Evolutionary conservation across 1,140 invertebrate species (phyloP).

Genomic region (Tetragnatha versicolor): DNA sequence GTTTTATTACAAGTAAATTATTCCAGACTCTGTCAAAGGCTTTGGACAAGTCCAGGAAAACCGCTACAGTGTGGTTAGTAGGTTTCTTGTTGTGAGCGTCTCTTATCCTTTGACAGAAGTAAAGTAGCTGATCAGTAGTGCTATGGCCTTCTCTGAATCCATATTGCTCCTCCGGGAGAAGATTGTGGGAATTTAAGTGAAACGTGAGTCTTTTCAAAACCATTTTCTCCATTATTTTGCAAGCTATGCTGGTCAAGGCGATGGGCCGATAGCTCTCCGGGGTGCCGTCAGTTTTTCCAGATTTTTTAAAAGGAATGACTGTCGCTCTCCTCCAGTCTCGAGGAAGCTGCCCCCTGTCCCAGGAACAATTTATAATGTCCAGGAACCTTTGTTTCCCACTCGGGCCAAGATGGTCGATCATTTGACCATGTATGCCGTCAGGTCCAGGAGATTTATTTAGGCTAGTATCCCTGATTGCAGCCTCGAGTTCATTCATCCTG

Average conservation of each 20-base stretch:
- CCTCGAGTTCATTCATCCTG: background rate
- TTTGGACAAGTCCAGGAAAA: conserved; percentile 3
- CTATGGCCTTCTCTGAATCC: background rate
- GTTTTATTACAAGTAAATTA: background rate
- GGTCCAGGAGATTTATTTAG: conserved; percentile 3
- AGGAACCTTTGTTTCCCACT: background rate
- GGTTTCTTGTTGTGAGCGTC: background rate
- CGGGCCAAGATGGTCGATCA: background rate
- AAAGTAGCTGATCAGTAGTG: background rate
- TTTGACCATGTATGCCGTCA: conserved; percentile 2
- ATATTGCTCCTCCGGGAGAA: background rate
- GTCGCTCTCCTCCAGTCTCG: conserved; percentile 8
- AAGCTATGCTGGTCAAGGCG: background rate
- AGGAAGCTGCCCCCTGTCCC: background rate
- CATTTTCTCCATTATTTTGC: conserved; percentile 2
- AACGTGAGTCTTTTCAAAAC: conserved; percentile 7
- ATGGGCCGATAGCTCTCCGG: conserved; percentile 7
- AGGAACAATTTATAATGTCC: conserved; percentile 2
- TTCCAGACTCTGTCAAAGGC: background rate
- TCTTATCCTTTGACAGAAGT: background rate
- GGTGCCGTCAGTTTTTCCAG: background rate
- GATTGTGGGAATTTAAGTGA: background rate
- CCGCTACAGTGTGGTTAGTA: background rate
- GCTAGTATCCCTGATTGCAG: background rate
- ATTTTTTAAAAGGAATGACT: background rate